Percentiles rank a stretch among this genome's conserved stretches.
Evolutionary conservation across 2,888 invertebrate species (phyloP).

Genomic region (Stomorhina lunata): DNA sequence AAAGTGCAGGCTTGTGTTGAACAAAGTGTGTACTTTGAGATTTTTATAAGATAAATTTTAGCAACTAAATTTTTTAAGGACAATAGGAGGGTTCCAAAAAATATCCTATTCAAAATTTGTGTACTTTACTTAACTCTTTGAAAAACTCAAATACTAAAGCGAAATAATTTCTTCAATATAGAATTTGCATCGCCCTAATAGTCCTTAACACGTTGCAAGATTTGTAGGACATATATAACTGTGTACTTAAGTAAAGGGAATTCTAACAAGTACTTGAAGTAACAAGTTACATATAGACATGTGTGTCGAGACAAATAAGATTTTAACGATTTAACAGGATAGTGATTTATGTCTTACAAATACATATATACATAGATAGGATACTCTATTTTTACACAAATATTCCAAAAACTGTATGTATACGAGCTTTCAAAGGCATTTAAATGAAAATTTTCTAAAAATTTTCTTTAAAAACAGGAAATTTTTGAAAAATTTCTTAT

Average conservation of each 20-base stretch:
- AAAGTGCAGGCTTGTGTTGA: slow-evolving; percentile 3
- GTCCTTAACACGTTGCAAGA: background rate
- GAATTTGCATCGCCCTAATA: no score
- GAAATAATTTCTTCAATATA: no score
- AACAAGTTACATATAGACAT: background rate
- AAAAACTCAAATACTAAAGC: no score
- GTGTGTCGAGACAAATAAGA: slow-evolving; percentile 26
- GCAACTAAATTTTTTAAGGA: background rate
- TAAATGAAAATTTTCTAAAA: no score
- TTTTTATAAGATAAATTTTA: background rate
- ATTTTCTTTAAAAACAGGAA: no score
- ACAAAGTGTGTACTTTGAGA: background rate
- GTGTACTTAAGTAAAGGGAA: background rate
- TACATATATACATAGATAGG: no score
- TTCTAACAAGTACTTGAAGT: background rate
- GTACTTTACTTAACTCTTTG: no score
- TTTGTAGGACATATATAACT: background rate
- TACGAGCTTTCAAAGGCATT: no score
- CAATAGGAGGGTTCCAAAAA: background rate
- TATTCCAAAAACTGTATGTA: no score
- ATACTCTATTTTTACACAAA: no score
- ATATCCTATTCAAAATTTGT: no score
- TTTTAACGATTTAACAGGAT: slow-evolving; percentile 45
- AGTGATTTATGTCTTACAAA: slow-evolving; percentile 44
- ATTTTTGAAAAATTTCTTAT: no score